Evolutionary conservation across 2,113 vertebrate species (phyloP), one percentile per base, ranked within the genome.

Genomic region (Psittacula cyanocephala): DNA sequence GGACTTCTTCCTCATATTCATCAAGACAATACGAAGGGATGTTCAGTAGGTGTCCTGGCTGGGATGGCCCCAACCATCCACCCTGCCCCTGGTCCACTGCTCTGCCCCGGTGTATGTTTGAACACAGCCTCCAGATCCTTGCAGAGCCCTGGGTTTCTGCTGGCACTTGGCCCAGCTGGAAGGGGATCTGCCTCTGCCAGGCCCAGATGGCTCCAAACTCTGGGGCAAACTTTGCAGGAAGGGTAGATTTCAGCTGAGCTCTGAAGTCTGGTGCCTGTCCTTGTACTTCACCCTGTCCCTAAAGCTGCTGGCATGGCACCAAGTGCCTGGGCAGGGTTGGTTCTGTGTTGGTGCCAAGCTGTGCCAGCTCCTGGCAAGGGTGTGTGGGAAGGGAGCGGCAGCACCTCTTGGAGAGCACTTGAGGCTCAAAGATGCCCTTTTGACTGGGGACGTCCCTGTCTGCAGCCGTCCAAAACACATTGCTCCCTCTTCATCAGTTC

Each of bases 11-110:
- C 95, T 98, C 37, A 69, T 99, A 80, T 98, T 99, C 70, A 70
- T 98, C 96, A 99, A 98, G 97, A 99, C 99, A 11, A 3, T 99
- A 86, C 96, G 97, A 77, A 98, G 99, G 37, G 99, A 99, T 15
- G 33, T 99, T 92, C 99, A 98, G 99, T 99, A 98, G 98, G 99
- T 97, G 67, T 86, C 39, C 69, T 78, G 43, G 28, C 46, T 68
- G 88, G 31, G 41, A 29, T 81, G 59, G 49, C 16, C 47, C 47
- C 3, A 2, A 3, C 35, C 62, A 49, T 46, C 44, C 46, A 24
- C 23, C 44, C n/a, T 57, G 4, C n/a, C 52, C 46, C 35, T 28
- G 29, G 33, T 64, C 53, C 41, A 8, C 35, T 81, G 55, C 65
- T 81, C 20, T 77, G 46, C 11, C 37, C 50, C 2, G 1, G 24